Evolutionary conservation across 2,797 vertebrate species (phyloP).

Genomic region (Cynodonichthys magdalenae): DNA sequence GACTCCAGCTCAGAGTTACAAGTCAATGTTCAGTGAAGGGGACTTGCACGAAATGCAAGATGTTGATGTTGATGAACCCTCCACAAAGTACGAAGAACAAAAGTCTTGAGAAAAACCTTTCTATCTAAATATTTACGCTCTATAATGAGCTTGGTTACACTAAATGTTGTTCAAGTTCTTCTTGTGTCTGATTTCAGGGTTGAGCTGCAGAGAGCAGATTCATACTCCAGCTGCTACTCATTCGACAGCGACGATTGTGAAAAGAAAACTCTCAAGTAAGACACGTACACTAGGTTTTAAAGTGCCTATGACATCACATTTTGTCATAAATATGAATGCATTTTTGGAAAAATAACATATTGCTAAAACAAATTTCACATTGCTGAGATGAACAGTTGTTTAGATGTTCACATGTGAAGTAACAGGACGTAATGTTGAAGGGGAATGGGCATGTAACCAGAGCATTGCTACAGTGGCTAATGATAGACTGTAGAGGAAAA

Average conservation of each 20-base stretch:
- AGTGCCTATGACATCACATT: too few relatives aligned
- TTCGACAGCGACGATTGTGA: slow-evolving; percentile 72
- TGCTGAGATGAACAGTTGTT: too few relatives aligned
- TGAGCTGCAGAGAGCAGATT: slow-evolving; percentile 60
- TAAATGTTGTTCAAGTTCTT: neutral
- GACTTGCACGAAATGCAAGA: neutral
- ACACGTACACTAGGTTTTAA: neutral
- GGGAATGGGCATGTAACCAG: too few relatives aligned
- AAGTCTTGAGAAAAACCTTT: neutral
- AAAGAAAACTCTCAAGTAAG: slow-evolving; percentile 67
- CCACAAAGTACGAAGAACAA: slow-evolving; percentile 50
- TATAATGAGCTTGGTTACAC: neutral
- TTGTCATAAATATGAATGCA: too few relatives aligned
- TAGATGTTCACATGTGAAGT: too few relatives aligned
- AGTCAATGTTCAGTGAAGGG: slow-evolving; percentile 64
- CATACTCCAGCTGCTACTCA: slow-evolving; percentile 74
- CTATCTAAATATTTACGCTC: too few relatives aligned
- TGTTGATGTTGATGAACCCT: neutral
- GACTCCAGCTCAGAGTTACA: slow-evolving; percentile 68
- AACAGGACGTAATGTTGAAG: too few relatives aligned
- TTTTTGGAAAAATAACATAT: too few relatives aligned
- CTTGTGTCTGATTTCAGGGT: slow-evolving; percentile 54
- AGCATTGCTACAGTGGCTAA: too few relatives aligned
- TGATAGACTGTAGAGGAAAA: too few relatives aligned
- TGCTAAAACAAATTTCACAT: too few relatives aligned